A percentile compares a stretch with the other conserved stretches of the same genome.
Evolutionary conservation across 2,888 invertebrate genomes (phyloP).

Genomic region (Chrysomela aeneicollis): DNA sequence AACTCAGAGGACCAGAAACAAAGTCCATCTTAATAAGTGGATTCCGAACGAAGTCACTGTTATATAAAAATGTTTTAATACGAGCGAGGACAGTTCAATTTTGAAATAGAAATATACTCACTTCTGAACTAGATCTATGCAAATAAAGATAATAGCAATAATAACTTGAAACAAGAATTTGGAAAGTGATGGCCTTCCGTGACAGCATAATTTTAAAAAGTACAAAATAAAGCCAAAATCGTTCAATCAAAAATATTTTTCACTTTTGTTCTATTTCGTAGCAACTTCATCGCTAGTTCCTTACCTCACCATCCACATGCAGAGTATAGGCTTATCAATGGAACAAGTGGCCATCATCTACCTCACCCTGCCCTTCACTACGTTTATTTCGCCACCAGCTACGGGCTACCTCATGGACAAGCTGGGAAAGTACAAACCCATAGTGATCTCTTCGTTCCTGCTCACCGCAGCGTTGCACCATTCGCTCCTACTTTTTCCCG

Average conservation of each 20-base stretch:
- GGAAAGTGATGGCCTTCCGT: too few relatives aligned
- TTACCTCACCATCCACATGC: conserved; percentile 90
- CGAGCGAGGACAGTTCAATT: too few relatives aligned
- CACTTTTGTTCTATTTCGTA: conserved; percentile 54
- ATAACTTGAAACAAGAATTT: too few relatives aligned
- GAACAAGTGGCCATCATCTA: conserved; percentile 89
- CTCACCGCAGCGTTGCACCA: conserved; percentile 83
- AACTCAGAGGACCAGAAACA: too few relatives aligned
- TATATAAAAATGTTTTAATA: too few relatives aligned
- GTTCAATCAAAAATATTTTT: not conserved
- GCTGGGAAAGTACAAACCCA: conserved; percentile 84
- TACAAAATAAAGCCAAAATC: too few relatives aligned
- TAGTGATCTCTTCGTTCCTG: conserved; percentile 79
- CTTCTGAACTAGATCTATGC: too few relatives aligned
- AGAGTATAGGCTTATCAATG: conserved; percentile 84
- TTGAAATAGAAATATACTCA: too few relatives aligned
- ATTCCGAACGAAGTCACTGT: too few relatives aligned
- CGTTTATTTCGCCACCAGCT: conserved; percentile 84
- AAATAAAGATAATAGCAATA: too few relatives aligned
- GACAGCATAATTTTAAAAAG: too few relatives aligned
- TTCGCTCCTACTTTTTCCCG: conserved; percentile 79
- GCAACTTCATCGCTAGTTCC: conserved; percentile 86
- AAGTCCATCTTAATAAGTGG: too few relatives aligned
- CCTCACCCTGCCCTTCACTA: conserved; percentile 84
- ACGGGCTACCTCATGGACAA: conserved; percentile 88